Percentiles rank a stretch among this genome's conserved stretches.
Evolutionary conservation across 2,888 invertebrate genomes (phyloP).

Genomic region (Netelia virgata): DNA sequence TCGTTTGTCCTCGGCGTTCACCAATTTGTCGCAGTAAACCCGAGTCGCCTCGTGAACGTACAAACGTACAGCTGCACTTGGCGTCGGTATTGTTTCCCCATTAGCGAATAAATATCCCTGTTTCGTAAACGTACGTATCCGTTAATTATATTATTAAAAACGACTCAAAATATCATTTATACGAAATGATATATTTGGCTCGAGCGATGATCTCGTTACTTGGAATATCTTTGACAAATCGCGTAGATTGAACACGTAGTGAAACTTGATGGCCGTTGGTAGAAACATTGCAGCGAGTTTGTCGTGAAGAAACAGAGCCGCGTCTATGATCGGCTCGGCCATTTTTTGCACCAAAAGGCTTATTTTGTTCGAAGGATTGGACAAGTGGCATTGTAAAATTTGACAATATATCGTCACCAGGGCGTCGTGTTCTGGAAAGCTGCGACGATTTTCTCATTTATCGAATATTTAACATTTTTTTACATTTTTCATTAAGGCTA

Average conservation of each 20-base stretch:
- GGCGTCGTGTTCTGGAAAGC: conserved; percentile 94
- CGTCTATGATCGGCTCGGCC: conserved; percentile 88
- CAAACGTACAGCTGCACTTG: conserved; percentile 91
- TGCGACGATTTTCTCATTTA: conserved; percentile 81
- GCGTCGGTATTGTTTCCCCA: conserved; percentile 90
- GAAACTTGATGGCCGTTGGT: conserved; percentile 97
- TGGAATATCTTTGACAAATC: conserved; percentile 98
- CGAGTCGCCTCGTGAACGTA: conserved; percentile 96
- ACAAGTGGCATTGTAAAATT: conserved; percentile 92
- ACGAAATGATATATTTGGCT: neutral
- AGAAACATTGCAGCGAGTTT: conserved; percentile 92
- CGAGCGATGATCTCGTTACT: conserved; percentile 85
- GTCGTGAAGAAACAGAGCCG: conserved; percentile 91
- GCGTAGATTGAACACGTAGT: conserved; percentile 96
- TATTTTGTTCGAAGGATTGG: conserved; percentile 89
- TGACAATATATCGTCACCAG: conserved; percentile 93
- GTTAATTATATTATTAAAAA: conserved; percentile 17
- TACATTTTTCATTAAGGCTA: conserved; percentile 41
- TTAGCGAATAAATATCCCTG: conserved; percentile 95
- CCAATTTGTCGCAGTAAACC: conserved; percentile 96
- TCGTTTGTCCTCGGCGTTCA: conserved; percentile 88
- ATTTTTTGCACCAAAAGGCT: conserved; percentile 87
- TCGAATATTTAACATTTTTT: conserved; percentile 54
- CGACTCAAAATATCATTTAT: conserved; percentile 32
- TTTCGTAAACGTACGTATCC: conserved; percentile 37